Conservation (phyloP, 2,113 vertebrate species). For the Myiopsitta monachus region DNA sequence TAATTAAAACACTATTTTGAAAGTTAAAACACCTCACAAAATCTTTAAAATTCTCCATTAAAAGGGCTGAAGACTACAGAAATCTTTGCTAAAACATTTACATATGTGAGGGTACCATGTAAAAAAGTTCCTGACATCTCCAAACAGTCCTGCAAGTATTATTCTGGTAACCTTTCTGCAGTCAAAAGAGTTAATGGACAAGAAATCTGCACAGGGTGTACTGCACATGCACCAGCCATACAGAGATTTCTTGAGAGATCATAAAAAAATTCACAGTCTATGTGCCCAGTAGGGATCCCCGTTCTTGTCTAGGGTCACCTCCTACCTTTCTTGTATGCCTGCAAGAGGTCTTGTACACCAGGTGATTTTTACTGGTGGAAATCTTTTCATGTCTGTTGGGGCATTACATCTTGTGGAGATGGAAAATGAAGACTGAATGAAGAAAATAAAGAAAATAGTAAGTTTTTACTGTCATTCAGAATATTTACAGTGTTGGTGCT, state of each 20-base stretch:
- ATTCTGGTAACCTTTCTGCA: neutral
- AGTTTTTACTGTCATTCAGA: neutral
- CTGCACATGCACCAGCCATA: neutral
- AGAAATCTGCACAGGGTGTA: neutral
- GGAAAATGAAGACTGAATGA: neutral
- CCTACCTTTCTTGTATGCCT: neutral
- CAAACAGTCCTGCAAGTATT: neutral
- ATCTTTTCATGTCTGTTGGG: neutral
- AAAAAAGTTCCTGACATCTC: neutral
- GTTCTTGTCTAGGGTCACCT: neutral
- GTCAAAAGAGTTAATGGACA: neutral
- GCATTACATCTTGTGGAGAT: neutral
- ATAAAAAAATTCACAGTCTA: neutral
- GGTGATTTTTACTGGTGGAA: neutral
- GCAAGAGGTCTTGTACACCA: neutral
- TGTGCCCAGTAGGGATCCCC: neutral
- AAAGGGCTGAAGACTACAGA: neutral
- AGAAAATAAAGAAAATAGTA: neutral
- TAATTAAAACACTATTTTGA: neutral
- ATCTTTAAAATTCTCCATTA: neutral
- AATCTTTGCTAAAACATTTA: neutral
- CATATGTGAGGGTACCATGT: neutral
- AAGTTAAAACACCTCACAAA: neutral
- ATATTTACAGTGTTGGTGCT: neutral
- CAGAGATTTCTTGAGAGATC: neutral